Conservation (phyloP, 64 coral and sea anemone species). For the Trachythela sp. region DNA sequence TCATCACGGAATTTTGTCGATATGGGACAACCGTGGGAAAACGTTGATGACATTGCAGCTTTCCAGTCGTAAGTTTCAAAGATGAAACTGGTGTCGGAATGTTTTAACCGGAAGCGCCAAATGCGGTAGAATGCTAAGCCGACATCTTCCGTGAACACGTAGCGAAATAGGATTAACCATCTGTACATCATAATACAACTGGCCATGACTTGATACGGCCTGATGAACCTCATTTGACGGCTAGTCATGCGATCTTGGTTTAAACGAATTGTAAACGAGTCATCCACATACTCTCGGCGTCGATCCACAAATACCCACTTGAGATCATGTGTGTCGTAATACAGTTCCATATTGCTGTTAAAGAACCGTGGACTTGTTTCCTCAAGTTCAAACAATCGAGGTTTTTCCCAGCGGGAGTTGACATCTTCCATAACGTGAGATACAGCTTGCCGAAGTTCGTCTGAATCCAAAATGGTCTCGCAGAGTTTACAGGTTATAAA, state of each 20-base stretch:
- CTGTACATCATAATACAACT: slow-evolving; percentile 82
- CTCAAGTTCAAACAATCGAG: slow-evolving; percentile 60
- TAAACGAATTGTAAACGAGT: slow-evolving; percentile 55
- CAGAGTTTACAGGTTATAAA: slow-evolving; percentile 72
- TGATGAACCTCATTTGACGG: slow-evolving; percentile 60
- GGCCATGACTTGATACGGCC: slow-evolving; percentile 89
- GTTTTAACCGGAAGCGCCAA: slow-evolving; percentile 79
- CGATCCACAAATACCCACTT: slow-evolving; percentile 96
- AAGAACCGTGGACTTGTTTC: slow-evolving; percentile 58
- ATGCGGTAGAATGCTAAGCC: slow-evolving; percentile 89
- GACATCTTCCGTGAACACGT: slow-evolving; percentile 58
- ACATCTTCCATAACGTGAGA: slow-evolving; percentile 70
- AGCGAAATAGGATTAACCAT: slow-evolving; percentile 70
- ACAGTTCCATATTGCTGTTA: slow-evolving; percentile 82
- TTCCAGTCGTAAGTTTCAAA: slow-evolving; percentile 98
- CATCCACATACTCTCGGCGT: slow-evolving; percentile 72
- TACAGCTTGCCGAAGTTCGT: slow-evolving; percentile 74
- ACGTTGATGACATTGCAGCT: slow-evolving; percentile 80
- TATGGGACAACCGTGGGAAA: slow-evolving; percentile 68
- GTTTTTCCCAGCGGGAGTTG: slow-evolving; percentile 59
- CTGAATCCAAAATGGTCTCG: slow-evolving; percentile 60
- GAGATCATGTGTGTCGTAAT: slow-evolving; percentile 77
- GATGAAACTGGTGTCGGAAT: slow-evolving; percentile 62
- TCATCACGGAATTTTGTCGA: slow-evolving; percentile 60
- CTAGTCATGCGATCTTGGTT: slow-evolving; percentile 44